phyloP scores from a whole-genome alignment of 1,140 invertebrate species.

The Bombus consobrinus region DNA sequence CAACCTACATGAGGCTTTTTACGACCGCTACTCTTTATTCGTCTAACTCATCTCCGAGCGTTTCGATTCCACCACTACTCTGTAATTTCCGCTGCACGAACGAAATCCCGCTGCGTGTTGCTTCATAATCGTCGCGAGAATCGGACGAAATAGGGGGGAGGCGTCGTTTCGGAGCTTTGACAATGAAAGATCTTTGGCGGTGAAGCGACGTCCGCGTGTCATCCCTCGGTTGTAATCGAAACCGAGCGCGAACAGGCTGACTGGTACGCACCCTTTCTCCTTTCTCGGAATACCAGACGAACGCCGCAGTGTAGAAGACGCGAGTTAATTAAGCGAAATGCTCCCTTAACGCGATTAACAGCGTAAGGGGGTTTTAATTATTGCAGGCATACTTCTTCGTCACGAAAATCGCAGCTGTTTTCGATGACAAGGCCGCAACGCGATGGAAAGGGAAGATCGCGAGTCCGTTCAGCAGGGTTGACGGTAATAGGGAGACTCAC shows the following conservation, averaged over 20 bases:
- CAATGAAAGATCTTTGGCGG: neutral
- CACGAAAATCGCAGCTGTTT: conserved; percentile 67
- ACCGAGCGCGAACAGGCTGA: neutral
- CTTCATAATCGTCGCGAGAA: neutral
- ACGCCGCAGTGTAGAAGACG: neutral
- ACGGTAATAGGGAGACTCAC: conserved; percentile 66
- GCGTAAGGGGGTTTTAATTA: conserved; percentile 74
- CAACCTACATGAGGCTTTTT: conserved; percentile 1
- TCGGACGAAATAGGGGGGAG: neutral
- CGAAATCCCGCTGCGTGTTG: neutral
- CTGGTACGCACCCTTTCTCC: neutral
- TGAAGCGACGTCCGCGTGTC: neutral
- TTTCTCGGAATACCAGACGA: neutral
- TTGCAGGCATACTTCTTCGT: conserved; percentile 57
- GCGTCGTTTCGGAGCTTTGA: neutral
- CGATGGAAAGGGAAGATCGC: neutral
- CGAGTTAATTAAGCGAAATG: conserved; percentile 72
- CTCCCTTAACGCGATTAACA: conserved; percentile 74
- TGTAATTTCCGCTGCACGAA: neutral
- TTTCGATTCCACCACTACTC: neutral
- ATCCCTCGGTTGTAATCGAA: neutral
- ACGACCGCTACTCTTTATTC: neutral
- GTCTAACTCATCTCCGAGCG: neutral
- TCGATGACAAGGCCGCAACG: conserved; percentile 57
- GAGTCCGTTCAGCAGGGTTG: conserved; percentile 4